Conservation (phyloP, 2,113 vertebrate species). For the Heloderma charlesbogerti region DNA sequence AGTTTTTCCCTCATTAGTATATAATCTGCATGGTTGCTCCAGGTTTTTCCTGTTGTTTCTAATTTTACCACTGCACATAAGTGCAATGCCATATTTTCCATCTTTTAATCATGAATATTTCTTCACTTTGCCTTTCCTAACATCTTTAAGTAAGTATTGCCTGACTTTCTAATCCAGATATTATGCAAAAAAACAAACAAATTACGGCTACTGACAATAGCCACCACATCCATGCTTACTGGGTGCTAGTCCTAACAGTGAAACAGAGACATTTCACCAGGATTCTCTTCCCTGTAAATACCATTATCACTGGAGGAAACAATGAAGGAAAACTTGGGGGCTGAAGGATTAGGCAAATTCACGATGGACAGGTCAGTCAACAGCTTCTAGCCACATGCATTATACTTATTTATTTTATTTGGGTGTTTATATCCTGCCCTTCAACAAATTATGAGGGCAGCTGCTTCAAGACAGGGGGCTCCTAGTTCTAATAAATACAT, state of each 20-base stretch:
- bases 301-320: background rate
- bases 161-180: slow-evolving; percentile 49
- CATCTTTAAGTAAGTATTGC: slow-evolving; percentile 58
- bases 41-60: slow-evolving; percentile 54
- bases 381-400: background rate
- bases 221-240: slow-evolving; percentile 44
- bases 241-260: background rate
- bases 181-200: slow-evolving; percentile 43
- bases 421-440: background rate
- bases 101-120: slow-evolving; percentile 65
- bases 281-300: background rate
- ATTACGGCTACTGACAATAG: slow-evolving; percentile 66
- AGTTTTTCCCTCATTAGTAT: slow-evolving; percentile 68
- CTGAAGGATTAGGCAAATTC: background rate
- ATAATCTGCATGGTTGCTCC: slow-evolving; percentile 68
- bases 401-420: background rate
- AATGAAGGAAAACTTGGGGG: background rate
- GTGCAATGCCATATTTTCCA: slow-evolving; percentile 62
- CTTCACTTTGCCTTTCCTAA: slow-evolving; percentile 69
- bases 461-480: no score
- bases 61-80: slow-evolving; percentile 71
- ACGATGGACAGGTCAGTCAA: background rate
- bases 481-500: no score
- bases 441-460: background rate
- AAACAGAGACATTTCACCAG: background rate